Base-by-base conservation (phyloP, 2,113 vertebrate species). In the Pleuronectes platessa region DNA sequence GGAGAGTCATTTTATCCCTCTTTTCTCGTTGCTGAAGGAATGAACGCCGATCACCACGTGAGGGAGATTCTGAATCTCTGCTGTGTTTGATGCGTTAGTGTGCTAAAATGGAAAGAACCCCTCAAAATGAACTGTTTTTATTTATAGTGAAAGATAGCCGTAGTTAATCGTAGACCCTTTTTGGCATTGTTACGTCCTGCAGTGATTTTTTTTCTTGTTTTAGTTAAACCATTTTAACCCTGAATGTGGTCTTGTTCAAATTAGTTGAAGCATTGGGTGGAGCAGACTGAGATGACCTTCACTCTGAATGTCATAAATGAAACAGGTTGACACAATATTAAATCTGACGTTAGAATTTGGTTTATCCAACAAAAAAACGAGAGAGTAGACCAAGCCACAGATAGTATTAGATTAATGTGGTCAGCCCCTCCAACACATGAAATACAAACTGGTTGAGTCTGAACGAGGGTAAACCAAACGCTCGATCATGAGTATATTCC, bases 81-180 rank as follows among this genome's bases (percentile, higher is more conserved):
- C 56, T 40, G 37, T 10, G 82, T 85, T 89, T 74, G 85, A 90
- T 75, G 78, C 71, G 74, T 84, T 77, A 88, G 88, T 88, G 91
- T 94, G 94, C 94, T 93, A 95, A 93, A 93, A 93, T 88, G 65
- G 63, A 92, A 90, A 88, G 74, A 88, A 82, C 80, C 85, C 85
- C 85, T 86, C 82, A 37, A 78, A 87, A 87, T 88, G 65, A 78
- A 79, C 59, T 85, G 74, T 89, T 93, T 83, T 92, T 90, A 92
- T 94, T 93, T 93, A 91, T 92, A 91, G 89, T 82, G 74, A 86
- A 85, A 76, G 51, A 83, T 87, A 89, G 87, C 70, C 87, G 79
- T 91, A 90, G 90, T 68, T 89, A 77, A 82, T 72, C 81, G 83
- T 84, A 88, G 69, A 37, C 85, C 81, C 80, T 82, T 61, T 85